Percentiles rank a stretch among this genome's conserved stretches.
Evolutionary conservation across 1,140 invertebrate genomes (phyloP).

Genomic region (Bombyx mandarina): DNA sequence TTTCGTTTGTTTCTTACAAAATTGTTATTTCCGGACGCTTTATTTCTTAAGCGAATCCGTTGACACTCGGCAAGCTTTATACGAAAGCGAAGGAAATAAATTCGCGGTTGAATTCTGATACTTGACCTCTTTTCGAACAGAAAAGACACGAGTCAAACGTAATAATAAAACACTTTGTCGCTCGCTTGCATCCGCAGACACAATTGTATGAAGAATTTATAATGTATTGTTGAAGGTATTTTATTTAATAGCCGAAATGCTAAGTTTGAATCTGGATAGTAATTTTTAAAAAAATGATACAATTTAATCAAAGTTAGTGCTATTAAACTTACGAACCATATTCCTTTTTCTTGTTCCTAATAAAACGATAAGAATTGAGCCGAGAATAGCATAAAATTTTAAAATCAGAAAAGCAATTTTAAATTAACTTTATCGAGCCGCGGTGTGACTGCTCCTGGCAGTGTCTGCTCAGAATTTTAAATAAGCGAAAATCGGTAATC

Average conservation of each 20-base stretch:
- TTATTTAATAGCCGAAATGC: too few species aligned
- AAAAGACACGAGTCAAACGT: slow-evolving; percentile 20
- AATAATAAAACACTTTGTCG: slow-evolving; percentile 32
- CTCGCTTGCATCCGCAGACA: slow-evolving; percentile 1
- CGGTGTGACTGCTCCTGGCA: slow-evolving; percentile 44
- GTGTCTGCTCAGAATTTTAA: slow-evolving; percentile 60
- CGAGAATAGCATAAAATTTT: neutral
- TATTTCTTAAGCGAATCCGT: slow-evolving; percentile 59
- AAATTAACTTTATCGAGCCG: slow-evolving; percentile 42
- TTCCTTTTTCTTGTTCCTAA: too few species aligned
- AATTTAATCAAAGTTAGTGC: too few species aligned
- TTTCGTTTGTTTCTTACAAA: slow-evolving; percentile 66
- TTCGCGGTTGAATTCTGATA: slow-evolving; percentile 44
- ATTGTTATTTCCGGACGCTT: slow-evolving; percentile 66
- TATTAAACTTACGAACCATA: too few species aligned
- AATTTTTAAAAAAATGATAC: too few species aligned
- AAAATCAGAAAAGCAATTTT: neutral
- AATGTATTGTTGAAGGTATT: neutral
- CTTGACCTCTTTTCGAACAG: slow-evolving; percentile 38
- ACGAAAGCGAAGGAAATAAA: slow-evolving; percentile 58
- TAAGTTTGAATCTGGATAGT: too few species aligned
- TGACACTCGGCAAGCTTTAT: slow-evolving; percentile 45
- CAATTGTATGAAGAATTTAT: neutral
- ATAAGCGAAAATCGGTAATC: slow-evolving; percentile 62
- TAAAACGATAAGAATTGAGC: too few species aligned